Base-by-base conservation (phyloP, 1,140 invertebrate genomes). In the Schlechtendalia chinensis region DNA sequence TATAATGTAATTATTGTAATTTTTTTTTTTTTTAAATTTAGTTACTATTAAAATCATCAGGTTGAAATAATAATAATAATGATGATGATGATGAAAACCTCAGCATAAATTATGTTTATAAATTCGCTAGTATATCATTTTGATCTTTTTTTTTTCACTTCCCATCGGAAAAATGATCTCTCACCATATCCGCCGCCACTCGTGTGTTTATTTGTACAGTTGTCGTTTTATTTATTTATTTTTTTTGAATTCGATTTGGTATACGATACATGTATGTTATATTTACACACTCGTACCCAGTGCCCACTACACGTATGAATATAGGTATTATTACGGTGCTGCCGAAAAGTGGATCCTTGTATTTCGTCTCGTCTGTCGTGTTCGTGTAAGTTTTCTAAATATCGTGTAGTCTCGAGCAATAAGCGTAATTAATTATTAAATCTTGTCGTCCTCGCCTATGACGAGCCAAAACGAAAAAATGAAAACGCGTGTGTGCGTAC, bases 161-260 rank as follows among this genome's bases (percentile, higher is more conserved):
- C 24, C 69, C 50, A n/a, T 54, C n/a, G 69, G 50, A 72, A 53
- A 72, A 72, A 72, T 72, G 69, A 72, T 72, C 69, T 72, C 69
- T 72, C 53, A 54, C 24, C 69, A 72, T 72, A 72, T 72, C 69
- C 11, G 69, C 22, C 47, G 17, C 47, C 17, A n/a, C n/a, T n/a
- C n/a, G n/a, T 72, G 47, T 72, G 69, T 54, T 72, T 69, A 69
- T 69, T n/a, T n/a, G n/a, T n/a, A n/a, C 67, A 29, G 29, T 29
- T 39, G 8, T 39, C 8, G 8, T 4, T 39, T 39, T 8, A 39
- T 39, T 39, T 39, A 4, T 39, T 39, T 39, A 4, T 39, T 39
- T 4, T 8, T 39, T 39, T 39, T 39, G 32, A 39, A 39, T 39
- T 39, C 8, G 8, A 39, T 39, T 3, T 39, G 32, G 32, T n/a